These are phyloP conservation scores for Mallateleia sp. DNA, from an alignment of 2,888 invertebrate genomes.

Conservation along the genomic window DNA sequence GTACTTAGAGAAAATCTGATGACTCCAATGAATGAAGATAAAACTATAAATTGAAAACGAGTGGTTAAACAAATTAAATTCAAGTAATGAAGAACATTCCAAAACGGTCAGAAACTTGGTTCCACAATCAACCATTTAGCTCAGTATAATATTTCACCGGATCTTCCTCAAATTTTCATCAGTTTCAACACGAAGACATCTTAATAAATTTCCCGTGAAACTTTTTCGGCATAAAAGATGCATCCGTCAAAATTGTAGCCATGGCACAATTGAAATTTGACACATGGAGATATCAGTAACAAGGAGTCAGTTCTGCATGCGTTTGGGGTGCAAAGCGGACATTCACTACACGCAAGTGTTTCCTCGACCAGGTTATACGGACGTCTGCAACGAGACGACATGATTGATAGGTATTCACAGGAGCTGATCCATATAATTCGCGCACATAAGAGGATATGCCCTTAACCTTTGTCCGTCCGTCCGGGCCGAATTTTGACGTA, in stretches of 20 bases:
- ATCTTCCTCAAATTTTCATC: neutral
- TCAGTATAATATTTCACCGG: too few relatives aligned
- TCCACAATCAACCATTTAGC: too few relatives aligned
- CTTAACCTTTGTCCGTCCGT: conserved; percentile 86
- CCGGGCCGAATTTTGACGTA: conserved; percentile 84
- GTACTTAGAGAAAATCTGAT: too few relatives aligned
- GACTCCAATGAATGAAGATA: too few relatives aligned
- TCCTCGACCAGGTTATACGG: conserved; percentile 57
- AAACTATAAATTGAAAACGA: too few relatives aligned
- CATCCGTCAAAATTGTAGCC: conserved; percentile 50
- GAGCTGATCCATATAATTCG: conserved; percentile 88
- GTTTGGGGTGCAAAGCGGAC: conserved; percentile 37
- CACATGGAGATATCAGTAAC: conserved; percentile 39
- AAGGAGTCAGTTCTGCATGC: conserved; percentile 56
- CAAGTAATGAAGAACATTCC: too few relatives aligned
- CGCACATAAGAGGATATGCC: conserved; percentile 85
- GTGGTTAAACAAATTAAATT: too few relatives aligned
- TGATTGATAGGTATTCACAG: conserved; percentile 89
- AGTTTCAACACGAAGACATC: neutral
- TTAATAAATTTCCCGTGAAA: neutral
- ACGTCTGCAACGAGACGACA: conserved; percentile 74
- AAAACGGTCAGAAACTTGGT: too few relatives aligned
- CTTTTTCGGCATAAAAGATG: conserved; percentile 8
- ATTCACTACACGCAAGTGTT: conserved; percentile 52
- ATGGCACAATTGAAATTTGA: conserved; percentile 61